Conservation (phyloP, 2,113 vertebrate species). For the Desmodus rotundus region DNA sequence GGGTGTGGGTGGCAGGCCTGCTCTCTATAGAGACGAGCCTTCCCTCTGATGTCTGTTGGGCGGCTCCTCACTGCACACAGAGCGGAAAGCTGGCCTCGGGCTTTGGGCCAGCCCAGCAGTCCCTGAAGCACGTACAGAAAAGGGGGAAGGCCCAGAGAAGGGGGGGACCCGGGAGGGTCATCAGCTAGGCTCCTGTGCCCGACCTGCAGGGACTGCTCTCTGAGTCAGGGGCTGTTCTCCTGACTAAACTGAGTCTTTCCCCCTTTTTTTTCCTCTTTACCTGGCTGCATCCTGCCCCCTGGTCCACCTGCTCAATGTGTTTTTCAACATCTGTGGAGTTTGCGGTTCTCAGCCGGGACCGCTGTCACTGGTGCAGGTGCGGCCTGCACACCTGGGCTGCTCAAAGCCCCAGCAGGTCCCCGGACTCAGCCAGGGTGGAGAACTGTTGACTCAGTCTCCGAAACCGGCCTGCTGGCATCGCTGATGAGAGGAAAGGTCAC, state of each 20-base stretch:
- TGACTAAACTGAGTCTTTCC: background rate
- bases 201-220: accelerated
- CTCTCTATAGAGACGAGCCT: background rate
- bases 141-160: background rate
- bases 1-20: background rate
- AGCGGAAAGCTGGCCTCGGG: background rate
- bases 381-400: accelerated
- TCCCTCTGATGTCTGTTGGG: background rate
- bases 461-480: background rate
- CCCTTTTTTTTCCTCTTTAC: accelerated
- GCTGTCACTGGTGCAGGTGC: accelerated
- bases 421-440: accelerated
- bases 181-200: background rate
- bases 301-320: background rate
- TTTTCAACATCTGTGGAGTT: background rate
- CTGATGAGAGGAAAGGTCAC: background rate
- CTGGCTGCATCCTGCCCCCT: background rate
- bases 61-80: background rate
- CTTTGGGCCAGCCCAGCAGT: background rate
- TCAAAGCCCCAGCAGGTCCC: background rate
- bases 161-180: background rate
- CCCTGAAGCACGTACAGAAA: background rate
- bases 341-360: background rate
- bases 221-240: background rate
- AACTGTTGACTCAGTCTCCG: background rate